These are phyloP conservation scores for Drosophila albomicans DNA, from an alignment of 1,140 invertebrate species.

Conservation along the genomic window DNA sequence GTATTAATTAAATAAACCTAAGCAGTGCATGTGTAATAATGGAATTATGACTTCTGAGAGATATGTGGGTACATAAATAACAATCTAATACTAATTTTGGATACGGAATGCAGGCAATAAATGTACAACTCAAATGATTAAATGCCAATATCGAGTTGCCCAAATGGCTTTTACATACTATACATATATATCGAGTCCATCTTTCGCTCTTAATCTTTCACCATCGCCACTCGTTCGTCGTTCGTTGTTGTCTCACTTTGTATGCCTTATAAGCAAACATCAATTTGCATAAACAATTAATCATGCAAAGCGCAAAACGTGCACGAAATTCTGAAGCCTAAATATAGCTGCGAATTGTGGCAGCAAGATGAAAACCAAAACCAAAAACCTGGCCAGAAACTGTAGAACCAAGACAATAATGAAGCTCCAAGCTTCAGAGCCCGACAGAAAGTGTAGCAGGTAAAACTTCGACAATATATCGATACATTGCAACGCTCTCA, in stretches of 20 bases:
- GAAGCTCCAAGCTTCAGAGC: background rate
- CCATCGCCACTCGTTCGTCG: background rate
- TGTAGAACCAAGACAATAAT: constrained; percentile 29
- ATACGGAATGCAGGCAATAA: constrained; percentile 38
- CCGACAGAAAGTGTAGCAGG: constrained; percentile 37
- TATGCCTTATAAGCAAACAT: constrained; percentile 64
- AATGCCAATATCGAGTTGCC: constrained; percentile 22
- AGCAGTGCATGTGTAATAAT: constrained; percentile 58
- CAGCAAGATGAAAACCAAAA: background rate
- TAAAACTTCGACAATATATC: constrained; percentile 14
- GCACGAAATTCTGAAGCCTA: constrained; percentile 73
- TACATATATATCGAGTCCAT: background rate
- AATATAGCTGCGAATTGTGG: constrained; percentile 55
- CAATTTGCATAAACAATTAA: constrained; percentile 83
- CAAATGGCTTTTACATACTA: background rate
- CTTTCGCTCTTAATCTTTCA: background rate
- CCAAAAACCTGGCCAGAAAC: constrained; percentile 17
- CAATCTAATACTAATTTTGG: constrained; percentile 25
- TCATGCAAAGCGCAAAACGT: constrained; percentile 78
- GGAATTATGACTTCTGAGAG: constrained; percentile 39
- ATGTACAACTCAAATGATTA: constrained; percentile 25
- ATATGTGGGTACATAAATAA: constrained; percentile 6
- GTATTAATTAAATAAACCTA: constrained; percentile 72
- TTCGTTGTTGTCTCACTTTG: background rate
- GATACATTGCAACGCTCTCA: constrained; percentile 14